Evolutionary conservation across 2,797 vertebrate genomes (phyloP), one percentile per base, ranked within the genome.

Genomic region (Halcyon badia): DNA sequence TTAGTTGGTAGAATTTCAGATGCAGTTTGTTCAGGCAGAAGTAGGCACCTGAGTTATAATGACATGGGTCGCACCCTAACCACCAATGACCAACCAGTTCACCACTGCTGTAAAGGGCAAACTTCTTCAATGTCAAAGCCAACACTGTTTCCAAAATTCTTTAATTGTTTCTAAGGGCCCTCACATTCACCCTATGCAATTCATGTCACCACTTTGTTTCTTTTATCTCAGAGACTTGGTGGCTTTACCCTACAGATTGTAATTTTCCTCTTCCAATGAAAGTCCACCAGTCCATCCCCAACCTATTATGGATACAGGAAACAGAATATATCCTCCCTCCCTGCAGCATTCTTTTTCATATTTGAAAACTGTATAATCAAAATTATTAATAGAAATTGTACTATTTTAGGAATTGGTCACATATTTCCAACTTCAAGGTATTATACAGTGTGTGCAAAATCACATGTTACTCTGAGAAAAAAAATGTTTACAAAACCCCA

Each of bases 101-200:
- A 83, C 42, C 39, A 60, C 18, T 78, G 35, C 18, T 61, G 9
- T 72, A 42, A 57, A 28, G 8, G 25, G 4, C 0, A 0, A n/a
- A 41, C n/a, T 56, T 44, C n/a, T 89, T 31, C 6, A 6, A 17
- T 11, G 11, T 41, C 31, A 83, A 87, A 83, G 20, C 20, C 61
- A 75, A 13, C 20, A 57, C 8, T 10, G 9, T 65, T 83, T 42
- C 58, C 66, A 79, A 68, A 75, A 57, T 46, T 39, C 26, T 62
- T 58, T 39, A 51, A 24, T 35, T 86, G 26, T 60, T 88, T 9
- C 14, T 64, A 52, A 88, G 6, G 18, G 5, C 60, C 41, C 21
- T 83, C 28, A n/a, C 8, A 3, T 83, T 90, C 57, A 42, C 4
- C 2, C 10, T 18, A 0, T 33, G 5, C 11, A 73, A 37, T 75